These are phyloP conservation scores for Coecobrya sp. DNA, from an alignment of 2,888 invertebrate species.

Conservation along the genomic window DNA sequence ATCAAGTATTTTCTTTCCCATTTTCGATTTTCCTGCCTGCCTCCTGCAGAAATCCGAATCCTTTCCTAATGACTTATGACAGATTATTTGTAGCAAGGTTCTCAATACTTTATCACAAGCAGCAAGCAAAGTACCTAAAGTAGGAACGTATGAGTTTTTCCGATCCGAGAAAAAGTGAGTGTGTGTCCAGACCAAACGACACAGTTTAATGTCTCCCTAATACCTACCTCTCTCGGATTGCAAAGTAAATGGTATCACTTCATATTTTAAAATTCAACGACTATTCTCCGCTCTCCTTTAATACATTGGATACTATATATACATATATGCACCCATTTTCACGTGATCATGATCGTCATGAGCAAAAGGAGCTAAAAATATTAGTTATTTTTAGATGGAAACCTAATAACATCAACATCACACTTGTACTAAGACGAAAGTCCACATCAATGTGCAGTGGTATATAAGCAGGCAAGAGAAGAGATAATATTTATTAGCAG, in stretches of 20 bases:
- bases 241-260: conserved; percentile 53
- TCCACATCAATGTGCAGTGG: background rate
- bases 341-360: conserved; percentile 40
- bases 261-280: conserved; percentile 73
- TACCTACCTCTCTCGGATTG: background rate
- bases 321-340: background rate
- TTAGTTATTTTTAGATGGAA: conserved; percentile 57
- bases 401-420: conserved; percentile 65
- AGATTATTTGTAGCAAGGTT: conserved; percentile 54
- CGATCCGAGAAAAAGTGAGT: background rate
- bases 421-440: background rate
- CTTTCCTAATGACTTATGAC: conserved; percentile 66
- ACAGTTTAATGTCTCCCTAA: background rate
- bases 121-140: conserved; percentile 3
- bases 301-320: background rate
- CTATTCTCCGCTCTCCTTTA: background rate
- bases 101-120: background rate
- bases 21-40: conserved; percentile 30
- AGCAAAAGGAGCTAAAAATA: background rate
- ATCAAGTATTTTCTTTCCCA: background rate
- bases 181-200: background rate
- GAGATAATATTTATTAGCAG: conserved; percentile 78
- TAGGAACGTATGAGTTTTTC: background rate
- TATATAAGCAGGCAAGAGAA: conserved; percentile 17
- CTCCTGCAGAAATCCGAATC: conserved; percentile 50